phyloP scores from a whole-genome alignment of 2,113 vertebrate species.

The Eptesicus fuscus region DNA sequence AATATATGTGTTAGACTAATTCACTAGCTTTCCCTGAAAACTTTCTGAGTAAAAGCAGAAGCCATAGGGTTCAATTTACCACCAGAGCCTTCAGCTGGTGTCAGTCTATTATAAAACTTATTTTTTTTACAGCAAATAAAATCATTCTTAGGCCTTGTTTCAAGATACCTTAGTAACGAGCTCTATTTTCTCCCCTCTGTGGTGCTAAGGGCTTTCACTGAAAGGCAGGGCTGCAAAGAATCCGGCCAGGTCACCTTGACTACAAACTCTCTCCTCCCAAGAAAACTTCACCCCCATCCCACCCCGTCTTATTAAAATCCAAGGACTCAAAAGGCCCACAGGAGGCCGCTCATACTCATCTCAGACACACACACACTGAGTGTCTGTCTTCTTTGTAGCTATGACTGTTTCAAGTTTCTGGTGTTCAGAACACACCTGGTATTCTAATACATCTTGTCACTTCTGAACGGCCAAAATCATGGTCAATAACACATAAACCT shows the following conservation, averaged over 20 bases:
- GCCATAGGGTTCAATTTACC: slow-evolving; percentile 33
- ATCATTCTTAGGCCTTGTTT: slow-evolving; percentile 68
- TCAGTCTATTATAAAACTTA: slow-evolving; percentile 35
- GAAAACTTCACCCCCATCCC: background rate
- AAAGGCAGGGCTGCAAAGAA: background rate
- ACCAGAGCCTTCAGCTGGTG: slow-evolving; percentile 45
- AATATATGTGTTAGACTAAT: background rate
- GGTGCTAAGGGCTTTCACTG: slow-evolving; percentile 24
- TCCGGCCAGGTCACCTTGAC: slow-evolving; percentile 43
- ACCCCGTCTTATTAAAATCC: slow-evolving; percentile 12
- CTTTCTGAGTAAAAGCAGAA: slow-evolving; percentile 24
- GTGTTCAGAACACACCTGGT: background rate
- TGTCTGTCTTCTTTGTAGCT: background rate
- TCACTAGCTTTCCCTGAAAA: background rate
- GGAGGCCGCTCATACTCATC: background rate
- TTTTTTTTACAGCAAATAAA: slow-evolving; percentile 52
- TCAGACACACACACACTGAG: background rate
- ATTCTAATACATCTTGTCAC: background rate
- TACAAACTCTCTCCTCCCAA: background rate
- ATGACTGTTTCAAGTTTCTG: background rate
- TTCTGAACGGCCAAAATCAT: slow-evolving; percentile 2
- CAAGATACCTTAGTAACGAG: slow-evolving; percentile 65
- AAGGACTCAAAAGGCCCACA: background rate
- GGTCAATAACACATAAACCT: background rate
- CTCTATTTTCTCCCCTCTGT: background rate